Evolutionary conservation across 2,888 invertebrate species (phyloP), one percentile per base, ranked within the genome.

Genomic region (Loripinus fragilis): DNA sequence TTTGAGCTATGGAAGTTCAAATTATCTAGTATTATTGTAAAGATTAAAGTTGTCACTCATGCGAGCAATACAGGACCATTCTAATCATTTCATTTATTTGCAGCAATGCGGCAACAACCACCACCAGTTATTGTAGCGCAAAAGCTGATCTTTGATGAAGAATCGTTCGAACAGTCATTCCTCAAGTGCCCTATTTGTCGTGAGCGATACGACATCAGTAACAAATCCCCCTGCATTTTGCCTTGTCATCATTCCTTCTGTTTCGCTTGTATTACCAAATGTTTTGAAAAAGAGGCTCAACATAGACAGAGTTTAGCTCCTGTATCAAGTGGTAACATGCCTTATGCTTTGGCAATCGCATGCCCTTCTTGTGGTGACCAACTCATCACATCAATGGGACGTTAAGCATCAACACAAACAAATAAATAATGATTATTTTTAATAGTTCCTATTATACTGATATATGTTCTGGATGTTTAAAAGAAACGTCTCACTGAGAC

Each of bases 191-290:
- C 80, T 23, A 80, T 91, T 10, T 91, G 91, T 74, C 82, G 85
- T 35, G 89, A 90, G 28, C 76, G 86, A 30, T 91, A 85, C 76
- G 75, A 86, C 70, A 74, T 81, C 52, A 71, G 52, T 0, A 71
- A 80, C 0, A 85, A 84, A 52, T 80, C 85, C 28, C 90, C 91
- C 2, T 87, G 89, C 41, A 78, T 91, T 35, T 83, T 91, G 0
- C 90, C 90, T 7, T 91, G 91, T 67, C 91, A 91, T 72, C 91
- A 91, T 71, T 82, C 89, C 23, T 88, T 90, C 80, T 91, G 91
- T 71, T 52, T 86, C 20, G 41, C 69, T 12, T 90, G 91, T 76
- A 80, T 90, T 33, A 25, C 85, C 28, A 78, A 85, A 35, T 75
- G 90, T 38, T 89, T 85, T 78, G 70, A 85, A 25, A 74, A 83